Conservation (phyloP, 1,140 invertebrate genomes). For the Aphaenogaster floridana region DNA sequence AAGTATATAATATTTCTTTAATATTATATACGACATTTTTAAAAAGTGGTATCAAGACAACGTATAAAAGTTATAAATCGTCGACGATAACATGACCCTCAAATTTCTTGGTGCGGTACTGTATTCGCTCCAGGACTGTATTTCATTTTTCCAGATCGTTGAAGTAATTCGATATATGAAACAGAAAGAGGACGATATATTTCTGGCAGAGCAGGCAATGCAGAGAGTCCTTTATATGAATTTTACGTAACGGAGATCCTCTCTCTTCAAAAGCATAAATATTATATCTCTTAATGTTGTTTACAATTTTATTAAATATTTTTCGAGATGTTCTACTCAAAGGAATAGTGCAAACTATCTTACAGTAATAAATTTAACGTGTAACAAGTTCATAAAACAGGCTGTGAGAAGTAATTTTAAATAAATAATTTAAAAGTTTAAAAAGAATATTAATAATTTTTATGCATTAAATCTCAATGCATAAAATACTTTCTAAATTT, state of each 20-base stretch:
- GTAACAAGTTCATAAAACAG: neutral
- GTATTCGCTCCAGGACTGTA: conserved; percentile 32
- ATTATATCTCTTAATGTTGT: conserved; percentile 2
- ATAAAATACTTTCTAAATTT: no score
- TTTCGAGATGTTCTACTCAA: neutral
- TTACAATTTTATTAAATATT: conserved; percentile 26
- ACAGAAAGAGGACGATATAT: conserved; percentile 28
- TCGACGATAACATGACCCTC: conserved; percentile 12
- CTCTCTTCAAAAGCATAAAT: neutral
- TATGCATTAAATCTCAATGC: neutral
- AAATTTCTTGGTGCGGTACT: conserved; percentile 32
- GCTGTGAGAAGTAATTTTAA: neutral
- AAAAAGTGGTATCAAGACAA: conserved; percentile 4
- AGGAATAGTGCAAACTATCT: neutral
- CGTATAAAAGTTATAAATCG: conserved; percentile 36
- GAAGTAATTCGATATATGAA: conserved; percentile 51
- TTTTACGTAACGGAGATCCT: neutral
- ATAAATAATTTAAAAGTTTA: neutral
- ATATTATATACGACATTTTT: neutral
- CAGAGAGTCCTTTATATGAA: conserved; percentile 27
- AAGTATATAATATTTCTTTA: conserved; percentile 4
- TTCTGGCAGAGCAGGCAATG: conserved; percentile 3
- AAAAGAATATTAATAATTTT: neutral
- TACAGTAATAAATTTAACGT: neutral
- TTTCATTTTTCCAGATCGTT: conserved; percentile 61